Evolutionary conservation across 2,888 invertebrate species (phyloP), one percentile per base, ranked within the genome.

Genomic region (Napeogenes inachia): DNA sequence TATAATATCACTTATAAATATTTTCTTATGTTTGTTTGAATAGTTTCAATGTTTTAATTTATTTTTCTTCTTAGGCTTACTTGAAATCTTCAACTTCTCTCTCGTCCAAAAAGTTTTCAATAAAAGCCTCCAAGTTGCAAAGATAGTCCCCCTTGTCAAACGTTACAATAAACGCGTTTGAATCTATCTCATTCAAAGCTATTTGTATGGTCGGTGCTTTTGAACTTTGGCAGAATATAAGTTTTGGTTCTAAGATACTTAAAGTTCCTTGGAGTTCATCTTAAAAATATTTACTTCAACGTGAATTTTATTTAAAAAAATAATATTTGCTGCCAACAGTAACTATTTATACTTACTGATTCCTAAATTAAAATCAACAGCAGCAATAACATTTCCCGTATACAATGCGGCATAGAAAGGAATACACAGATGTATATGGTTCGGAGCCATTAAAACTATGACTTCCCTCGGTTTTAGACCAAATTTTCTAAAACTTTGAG

Each of bases 351-450:
- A 81, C 83, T 78, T 70, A 87, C 86, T 70, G 13, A 78, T 65
- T 35, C 73, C 71, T 42, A 84, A 71, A 46, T 74, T 78, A 2
- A 66, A 70, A 60, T 87, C 87, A 0, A 79, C 63, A 4, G 76
- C 75, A 1, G 82, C 75, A n/a, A 80, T 64, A n/a, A 75, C 71
- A 3, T 84, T 77, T 3, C 92, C 91, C 5, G 89, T 75, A 68
- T 81, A 91, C 3, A 89, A 66, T 0, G 85, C 81, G 2, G 91
- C 90, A 54, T 91, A 82, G 56, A 87, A 80, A 0, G 92, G 91
- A 35, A 91, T 78, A 4, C 75, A 75, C 10, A 85, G 71, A 61
- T 92, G 81, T 4, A 90, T 45, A 45, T 88, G 87, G 65, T 85
- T 91, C 0, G 82, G 81, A 4, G 84, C 87, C 78, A 91, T 91